Base-by-base conservation (phyloP, 2,888 invertebrate genomes). In the Heterodera filipjevi region DNA sequence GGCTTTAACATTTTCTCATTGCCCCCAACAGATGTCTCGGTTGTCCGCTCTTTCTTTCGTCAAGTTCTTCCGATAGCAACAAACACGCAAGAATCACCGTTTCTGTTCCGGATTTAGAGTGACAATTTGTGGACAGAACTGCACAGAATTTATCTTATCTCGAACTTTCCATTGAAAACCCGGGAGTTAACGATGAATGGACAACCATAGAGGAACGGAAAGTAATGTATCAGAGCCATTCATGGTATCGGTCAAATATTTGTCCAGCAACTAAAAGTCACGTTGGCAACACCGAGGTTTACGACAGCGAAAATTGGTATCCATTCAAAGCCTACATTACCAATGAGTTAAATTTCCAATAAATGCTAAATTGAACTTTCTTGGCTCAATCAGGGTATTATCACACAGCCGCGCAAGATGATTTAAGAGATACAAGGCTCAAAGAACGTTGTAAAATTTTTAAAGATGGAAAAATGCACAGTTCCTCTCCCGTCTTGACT, bases 1-100 rank as follows among this genome's bases (percentile, higher is more conserved):
- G 75, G 27, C 2, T 27, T 75, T 3, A 59, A 46, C 39, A 75
- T 75, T 35, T 75, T 78, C n/a, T 22, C 79, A 8, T n/a, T 78
- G 22, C 78, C 78, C 2, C 78, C 78, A 19, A 77, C 78, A 27
- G 79, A 78, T 79, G 78, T 78, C 30, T 32, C 78, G 6, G 76
- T 53, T 12, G 46, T 66, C 22, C 74, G 66, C 8, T 46, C 64
- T 6, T 35, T 32, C 39, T 59, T 68, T 35, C 66, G 78, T 16
- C 79, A 78, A 78, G 35, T 66, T 12, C 78, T 78, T 30, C 78
- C 78, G 1, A 3, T 79, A 19, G 27, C 33, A 16, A 66, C 78
- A 27, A 53, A 79, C 14, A 39, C 73, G 6, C 73, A 78, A 19
- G 68, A 78, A 30, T 70, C 71, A 8, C 78, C 78, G 10, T 78